Conservation (phyloP, 2,888 invertebrate genomes). For the Chydorus sphaericus region DNA sequence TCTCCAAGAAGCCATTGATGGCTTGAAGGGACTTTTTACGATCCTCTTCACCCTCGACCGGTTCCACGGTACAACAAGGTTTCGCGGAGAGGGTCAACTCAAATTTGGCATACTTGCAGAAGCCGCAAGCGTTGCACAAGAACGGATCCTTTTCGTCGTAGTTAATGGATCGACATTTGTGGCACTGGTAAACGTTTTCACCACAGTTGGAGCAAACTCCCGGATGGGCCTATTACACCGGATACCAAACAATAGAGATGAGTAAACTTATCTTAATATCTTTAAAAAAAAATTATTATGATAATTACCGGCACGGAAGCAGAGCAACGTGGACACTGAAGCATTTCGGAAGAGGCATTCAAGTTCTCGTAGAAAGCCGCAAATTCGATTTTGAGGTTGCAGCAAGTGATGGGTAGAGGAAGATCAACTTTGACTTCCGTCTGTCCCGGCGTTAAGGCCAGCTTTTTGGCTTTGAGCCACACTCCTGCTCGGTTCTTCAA, state of each 20-base stretch:
- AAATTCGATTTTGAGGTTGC: conserved; percentile 96
- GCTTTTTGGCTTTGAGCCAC: conserved; percentile 94
- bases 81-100: conserved; percentile 84
- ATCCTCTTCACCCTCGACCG: conserved; percentile 93
- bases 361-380: conserved; percentile 95
- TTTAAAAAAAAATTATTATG: no score
- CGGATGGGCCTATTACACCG: no score
- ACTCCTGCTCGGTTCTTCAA: conserved; percentile 85
- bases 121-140: conserved; percentile 95
- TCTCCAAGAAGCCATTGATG: conserved; percentile 79
- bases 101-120: conserved; percentile 98
- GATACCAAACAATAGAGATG: no score
- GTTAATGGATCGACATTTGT: conserved; percentile 95
- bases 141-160: conserved; percentile 99
- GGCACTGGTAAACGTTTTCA: conserved; percentile 97
- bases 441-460: conserved; percentile 76
- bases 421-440: conserved; percentile 95
- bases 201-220: conserved; percentile 95
- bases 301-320: conserved; percentile 91
- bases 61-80: conserved; percentile 91
- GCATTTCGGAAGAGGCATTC: conserved; percentile 79
- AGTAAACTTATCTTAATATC: no score
- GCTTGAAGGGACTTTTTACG: conserved; percentile 83
- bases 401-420: conserved; percentile 89
- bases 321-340: conserved; percentile 91